These are phyloP conservation scores for Colletes gigas DNA, from an alignment of 1,140 invertebrate species.

Conservation along the genomic window DNA sequence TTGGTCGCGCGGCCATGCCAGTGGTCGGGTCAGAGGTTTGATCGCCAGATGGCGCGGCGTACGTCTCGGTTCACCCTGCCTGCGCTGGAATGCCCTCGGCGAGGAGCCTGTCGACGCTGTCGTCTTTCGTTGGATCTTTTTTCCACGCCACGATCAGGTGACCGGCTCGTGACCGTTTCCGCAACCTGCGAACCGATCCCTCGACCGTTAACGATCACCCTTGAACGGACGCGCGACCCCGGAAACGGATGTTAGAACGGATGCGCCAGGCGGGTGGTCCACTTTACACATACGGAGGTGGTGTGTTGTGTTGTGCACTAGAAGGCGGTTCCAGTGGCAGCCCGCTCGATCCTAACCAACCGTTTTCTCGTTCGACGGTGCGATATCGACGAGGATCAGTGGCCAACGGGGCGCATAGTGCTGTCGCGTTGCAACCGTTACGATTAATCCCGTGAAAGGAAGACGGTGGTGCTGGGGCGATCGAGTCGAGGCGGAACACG, in stretches of 20 bases:
- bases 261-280: conserved; percentile 38
- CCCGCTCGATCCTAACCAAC: conserved; percentile 17
- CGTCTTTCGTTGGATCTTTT: conserved; percentile 53
- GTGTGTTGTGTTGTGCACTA: conserved; percentile 50
- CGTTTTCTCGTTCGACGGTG: not conserved
- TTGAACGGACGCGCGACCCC: conserved; percentile 1
- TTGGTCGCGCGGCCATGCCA: conserved; percentile 67
- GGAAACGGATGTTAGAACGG: conserved; percentile 4
- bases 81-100: conserved; percentile 64
- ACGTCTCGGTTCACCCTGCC: conserved; percentile 72
- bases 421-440: conserved; percentile 6
- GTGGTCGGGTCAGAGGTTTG: conserved; percentile 47
- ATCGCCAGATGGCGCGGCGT: conserved; percentile 69
- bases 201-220: not conserved
- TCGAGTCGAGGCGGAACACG: conserved; percentile 59
- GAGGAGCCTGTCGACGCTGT: conserved; percentile 60
- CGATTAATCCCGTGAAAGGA: not conserved
- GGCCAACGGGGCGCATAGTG: not conserved
- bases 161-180: conserved; percentile 5
- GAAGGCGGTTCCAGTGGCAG: conserved; percentile 52
- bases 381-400: not conserved
- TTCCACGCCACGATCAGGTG: conserved; percentile 56
- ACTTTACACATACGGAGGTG: conserved; percentile 39
- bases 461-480: conserved; percentile 16
- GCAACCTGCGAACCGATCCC: too few species aligned